Conservation (phyloP, 2,113 vertebrate species). For the Oceanites oceanicus region DNA sequence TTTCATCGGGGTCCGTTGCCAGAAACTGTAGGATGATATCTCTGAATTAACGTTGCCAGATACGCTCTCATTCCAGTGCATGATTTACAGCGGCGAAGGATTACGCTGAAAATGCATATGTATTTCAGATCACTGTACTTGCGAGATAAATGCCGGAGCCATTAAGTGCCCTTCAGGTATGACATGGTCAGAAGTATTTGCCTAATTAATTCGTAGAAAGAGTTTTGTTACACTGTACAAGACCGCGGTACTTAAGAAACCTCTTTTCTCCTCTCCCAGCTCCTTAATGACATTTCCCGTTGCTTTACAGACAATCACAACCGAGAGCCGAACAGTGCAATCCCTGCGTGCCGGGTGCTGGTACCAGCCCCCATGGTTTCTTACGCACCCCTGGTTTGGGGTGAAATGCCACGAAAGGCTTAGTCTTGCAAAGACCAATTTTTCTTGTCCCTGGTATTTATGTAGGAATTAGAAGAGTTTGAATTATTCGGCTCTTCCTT, state of each 20-base stretch:
- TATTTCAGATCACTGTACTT: background rate
- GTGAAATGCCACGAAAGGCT: background rate
- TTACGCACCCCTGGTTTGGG: background rate
- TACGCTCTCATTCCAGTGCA: constrained; percentile 35
- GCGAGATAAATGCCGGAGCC: constrained; percentile 36
- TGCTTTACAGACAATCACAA: constrained; percentile 51
- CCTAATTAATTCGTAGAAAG: constrained; percentile 17
- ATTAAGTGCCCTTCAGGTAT: constrained; percentile 68
- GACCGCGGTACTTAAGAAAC: background rate
- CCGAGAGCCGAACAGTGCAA: background rate
- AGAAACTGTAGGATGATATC: constrained; percentile 11
- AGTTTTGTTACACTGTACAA: constrained; percentile 3
- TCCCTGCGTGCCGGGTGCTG: constrained; percentile 2
- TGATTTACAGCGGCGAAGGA: constrained; percentile 8
- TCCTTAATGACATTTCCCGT: background rate
- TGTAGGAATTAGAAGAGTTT: constrained; percentile 16
- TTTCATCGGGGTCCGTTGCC: constrained; percentile 18
- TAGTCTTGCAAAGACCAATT: constrained; percentile 28
- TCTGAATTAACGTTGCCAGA: constrained; percentile 47
- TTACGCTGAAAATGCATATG: background rate
- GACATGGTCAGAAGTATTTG: constrained; percentile 50
- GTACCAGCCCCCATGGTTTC: background rate
- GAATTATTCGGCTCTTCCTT: background rate
- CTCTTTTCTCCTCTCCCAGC: background rate
- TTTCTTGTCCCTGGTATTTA: constrained; percentile 25